A percentile compares a stretch with the other conserved stretches of the same genome.
These are phyloP conservation scores for Temnothorax nylanderi DNA, from an alignment of 1,140 invertebrate genomes.

Conservation along the genomic window DNA sequence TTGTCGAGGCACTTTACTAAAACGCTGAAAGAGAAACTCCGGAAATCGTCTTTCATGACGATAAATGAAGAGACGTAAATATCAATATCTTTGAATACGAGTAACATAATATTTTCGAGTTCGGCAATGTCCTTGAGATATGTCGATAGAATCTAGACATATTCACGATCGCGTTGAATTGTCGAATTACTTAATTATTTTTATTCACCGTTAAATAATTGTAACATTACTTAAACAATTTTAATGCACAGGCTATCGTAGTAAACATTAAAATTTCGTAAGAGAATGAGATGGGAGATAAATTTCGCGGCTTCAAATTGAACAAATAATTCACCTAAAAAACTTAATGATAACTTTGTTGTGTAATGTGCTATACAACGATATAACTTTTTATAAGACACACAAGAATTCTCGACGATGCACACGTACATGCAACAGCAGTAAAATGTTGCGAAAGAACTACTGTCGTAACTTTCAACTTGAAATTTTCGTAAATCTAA, in stretches of 20 bases:
- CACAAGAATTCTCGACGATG: not conserved
- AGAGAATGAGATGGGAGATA: not conserved
- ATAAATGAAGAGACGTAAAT: not conserved
- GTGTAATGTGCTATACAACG: not conserved
- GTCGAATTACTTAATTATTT: not conserved
- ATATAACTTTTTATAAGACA: not conserved
- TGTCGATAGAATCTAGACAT: not conserved
- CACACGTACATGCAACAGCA: not conserved
- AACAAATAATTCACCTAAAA: not conserved
- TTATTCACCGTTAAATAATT: not conserved
- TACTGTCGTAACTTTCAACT: not conserved
- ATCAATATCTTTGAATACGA: not conserved
- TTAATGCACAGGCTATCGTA: not conserved
- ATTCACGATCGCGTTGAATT: not conserved
- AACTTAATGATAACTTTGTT: not conserved
- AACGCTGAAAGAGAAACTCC: not conserved
- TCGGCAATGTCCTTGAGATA: conserved; percentile 20
- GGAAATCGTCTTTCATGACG: not conserved
- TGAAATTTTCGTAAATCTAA: not conserved
- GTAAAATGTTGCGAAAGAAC: not conserved
- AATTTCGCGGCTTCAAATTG: not conserved
- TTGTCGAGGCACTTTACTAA: not conserved
- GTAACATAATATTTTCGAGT: conserved; percentile 8
- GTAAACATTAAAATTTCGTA: not conserved
- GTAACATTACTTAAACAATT: not conserved